A percentile compares a stretch with the other conserved stretches of the same genome.
phyloP scores from a whole-genome alignment of 2,888 invertebrate genomes.

The Ethmia dodecea region DNA sequence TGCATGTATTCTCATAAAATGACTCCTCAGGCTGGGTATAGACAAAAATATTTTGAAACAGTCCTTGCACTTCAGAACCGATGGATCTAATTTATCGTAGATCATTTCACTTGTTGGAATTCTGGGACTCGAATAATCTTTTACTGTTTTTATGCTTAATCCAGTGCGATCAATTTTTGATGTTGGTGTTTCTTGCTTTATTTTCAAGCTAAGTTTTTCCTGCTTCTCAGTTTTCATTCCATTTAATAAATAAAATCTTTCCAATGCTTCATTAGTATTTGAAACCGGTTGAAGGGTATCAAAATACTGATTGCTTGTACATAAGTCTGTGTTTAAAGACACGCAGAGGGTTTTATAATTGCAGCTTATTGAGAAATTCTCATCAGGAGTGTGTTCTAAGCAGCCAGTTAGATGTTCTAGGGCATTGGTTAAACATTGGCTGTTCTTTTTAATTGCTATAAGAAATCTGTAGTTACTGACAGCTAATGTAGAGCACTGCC shows the following conservation, averaged over 20 bases:
- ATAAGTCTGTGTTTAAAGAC: constrained; percentile 33
- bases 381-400: constrained; percentile 29
- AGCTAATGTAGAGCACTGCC: constrained; percentile 34
- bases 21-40: constrained; percentile 37
- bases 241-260: constrained; percentile 24
- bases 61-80: constrained; percentile 36
- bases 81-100: constrained; percentile 28
- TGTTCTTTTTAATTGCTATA: constrained; percentile 31
- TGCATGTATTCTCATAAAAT: constrained; percentile 46
- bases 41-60: constrained; percentile 40
- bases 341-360: constrained; percentile 39
- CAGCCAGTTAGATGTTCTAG: constrained; percentile 31
- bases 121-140: constrained; percentile 13
- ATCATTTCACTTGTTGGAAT: constrained; percentile 36
- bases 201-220: too few relatives aligned
- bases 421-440: constrained; percentile 28
- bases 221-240: too few relatives aligned
- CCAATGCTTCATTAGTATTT: constrained; percentile 26
- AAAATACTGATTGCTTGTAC: constrained; percentile 36
- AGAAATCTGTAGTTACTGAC: constrained; percentile 43
- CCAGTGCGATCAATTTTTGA: constrained; percentile 13
- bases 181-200: too few relatives aligned
- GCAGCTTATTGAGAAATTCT: constrained; percentile 17
- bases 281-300: constrained; percentile 25
- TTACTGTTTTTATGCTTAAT: constrained; percentile 15